Base-by-base conservation (phyloP, 2,888 invertebrate species). In the Scaptomyza reducta region DNA sequence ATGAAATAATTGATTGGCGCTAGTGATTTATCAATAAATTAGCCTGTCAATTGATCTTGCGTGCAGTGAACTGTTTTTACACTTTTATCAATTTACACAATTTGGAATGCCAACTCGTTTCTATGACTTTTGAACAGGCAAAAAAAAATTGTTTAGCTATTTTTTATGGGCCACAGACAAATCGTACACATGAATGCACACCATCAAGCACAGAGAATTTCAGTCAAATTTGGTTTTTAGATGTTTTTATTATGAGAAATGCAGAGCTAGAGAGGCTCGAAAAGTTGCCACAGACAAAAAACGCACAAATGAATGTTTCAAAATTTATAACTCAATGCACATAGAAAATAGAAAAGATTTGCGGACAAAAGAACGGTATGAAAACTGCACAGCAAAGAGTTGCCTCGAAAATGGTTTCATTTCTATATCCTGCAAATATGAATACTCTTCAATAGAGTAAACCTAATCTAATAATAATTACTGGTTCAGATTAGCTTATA, bases 291-390 rank as follows among this genome's bases (percentile, higher is more conserved):
- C 62, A 71, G 68, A 59, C 55, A 61, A 75, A 71, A 61, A 79
- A 71, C 74, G 66, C 59, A 60, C 38, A 73, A 84, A 71, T 81
- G 68, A 85, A 87, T 79, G 69, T 71, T 79, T 79, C 76, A 85
- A 59, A 77, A 79, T 76, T 67, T 61, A 66, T 65, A 77, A 87
- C 75, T 84, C 64, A 82, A 82, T 85, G 87, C 83, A 87, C 87
- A 87, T 65, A 73, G 73, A 80, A 77, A 68, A 62, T 59, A 58
- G 56, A 60, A 64, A 62, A 49, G 59, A 64, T 73, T 56, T 62
- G 57, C 53, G 45, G 14, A 33, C 42, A 57, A 71, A 71, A 22
- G 22, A 22, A 61, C 3, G n/a, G n/a, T n/a, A 38, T 41, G 42
- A 49, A 49, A 47, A 25, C 22, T 4, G 22, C 16, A 41, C 35